phyloP scores from a whole-genome alignment of 2,888 invertebrate species.

The Pristionchus exspectatus region DNA sequence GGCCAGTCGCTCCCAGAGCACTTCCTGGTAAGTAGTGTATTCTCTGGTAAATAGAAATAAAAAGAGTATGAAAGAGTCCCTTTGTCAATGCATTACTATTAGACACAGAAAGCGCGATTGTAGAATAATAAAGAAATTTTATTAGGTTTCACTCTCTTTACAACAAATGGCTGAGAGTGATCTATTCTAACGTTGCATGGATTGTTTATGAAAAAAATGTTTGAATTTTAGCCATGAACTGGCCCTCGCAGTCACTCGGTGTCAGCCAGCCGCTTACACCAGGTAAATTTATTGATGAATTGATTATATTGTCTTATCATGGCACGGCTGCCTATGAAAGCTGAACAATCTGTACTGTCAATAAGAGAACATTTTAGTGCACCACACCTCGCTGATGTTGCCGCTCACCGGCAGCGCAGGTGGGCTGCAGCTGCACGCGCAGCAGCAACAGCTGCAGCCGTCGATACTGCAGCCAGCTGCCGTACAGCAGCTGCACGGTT shows the following conservation, averaged over 20 bases:
- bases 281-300: background rate
- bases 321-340: background rate
- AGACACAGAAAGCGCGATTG: background rate
- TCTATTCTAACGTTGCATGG: background rate
- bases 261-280: slow-evolving; percentile 10
- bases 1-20: background rate
- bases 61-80: too few relatives aligned
- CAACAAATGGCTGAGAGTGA: background rate
- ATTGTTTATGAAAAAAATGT: background rate
- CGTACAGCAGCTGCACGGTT: background rate
- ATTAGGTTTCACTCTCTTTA: background rate
- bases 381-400: slow-evolving; percentile 30
- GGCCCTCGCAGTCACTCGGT: background rate
- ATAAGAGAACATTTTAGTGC: background rate
- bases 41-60: too few relatives aligned
- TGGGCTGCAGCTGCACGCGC: background rate
- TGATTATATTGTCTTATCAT: too few relatives aligned
- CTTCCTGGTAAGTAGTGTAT: background rate
- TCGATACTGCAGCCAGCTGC: background rate
- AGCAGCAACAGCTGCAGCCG: slow-evolving; percentile 20
- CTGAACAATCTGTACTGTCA: too few relatives aligned
- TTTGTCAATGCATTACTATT: too few relatives aligned
- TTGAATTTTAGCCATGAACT: slow-evolving; percentile 1
- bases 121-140: background rate
- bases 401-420: background rate